Evolutionary conservation across 2,797 vertebrate genomes (phyloP), one percentile per base, ranked within the genome.

Genomic region (Oryzias sinensis): DNA sequence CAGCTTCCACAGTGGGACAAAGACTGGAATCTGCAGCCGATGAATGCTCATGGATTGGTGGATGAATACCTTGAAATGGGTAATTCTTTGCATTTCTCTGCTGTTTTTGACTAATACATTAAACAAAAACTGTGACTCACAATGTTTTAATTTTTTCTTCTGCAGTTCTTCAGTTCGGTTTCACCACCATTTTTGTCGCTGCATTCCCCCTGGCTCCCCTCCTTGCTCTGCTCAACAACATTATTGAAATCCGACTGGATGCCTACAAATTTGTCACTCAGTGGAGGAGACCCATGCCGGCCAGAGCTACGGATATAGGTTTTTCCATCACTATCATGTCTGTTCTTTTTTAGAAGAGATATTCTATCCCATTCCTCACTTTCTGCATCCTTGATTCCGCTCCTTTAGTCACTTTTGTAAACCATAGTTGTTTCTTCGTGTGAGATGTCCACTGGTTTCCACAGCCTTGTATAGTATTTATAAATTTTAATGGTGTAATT

Each of bases 241-340:
- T 99, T 86, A 99, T 99, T 43, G 97, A 99, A 83, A 99, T 99
- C 69, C 93, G 97, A 40, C 90, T 99, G 41, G 97, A 99, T 15
- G 97, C 97, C 0, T 99, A 99, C 88, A 99, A 99, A 85, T 99
- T 99, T 83, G 97, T 99, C 69, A 98, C 97, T 1, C 97, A 99
- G 80, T 99, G 97, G 97, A 89, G 97, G 72, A 91, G 97, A 65
- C 96, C 97, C 14, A 95, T 99, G 93, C 97, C 97, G 16, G 97
- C 97, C 17, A 92, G 97, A 70, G 97, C 97, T 25, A 99, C 95
- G 37, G 96, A 99, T 88, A 99, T 99, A 84, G 97, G 97, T 98
- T 79, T 88, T 91, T 75, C 27, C 43, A 18, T 53, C 29, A 20
- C 18, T 47, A 54, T 8, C 1, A 24, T 24, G 6, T 43, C 16